Conservation (phyloP, 2,113 vertebrate genomes). For the Gymnocephalus cernua region DNA sequence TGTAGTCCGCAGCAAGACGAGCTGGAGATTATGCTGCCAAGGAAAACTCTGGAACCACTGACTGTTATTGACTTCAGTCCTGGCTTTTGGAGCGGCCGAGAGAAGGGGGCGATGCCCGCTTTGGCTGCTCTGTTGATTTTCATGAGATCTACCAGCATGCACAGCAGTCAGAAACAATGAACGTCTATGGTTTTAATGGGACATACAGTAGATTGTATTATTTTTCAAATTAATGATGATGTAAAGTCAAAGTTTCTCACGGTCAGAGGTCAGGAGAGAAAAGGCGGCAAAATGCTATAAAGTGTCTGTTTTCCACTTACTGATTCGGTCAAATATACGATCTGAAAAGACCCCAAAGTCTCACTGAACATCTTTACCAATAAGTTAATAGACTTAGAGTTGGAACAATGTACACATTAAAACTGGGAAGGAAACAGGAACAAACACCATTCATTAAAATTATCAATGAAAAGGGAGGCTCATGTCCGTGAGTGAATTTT, state of each 20-base stretch:
- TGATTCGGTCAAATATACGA: neutral
- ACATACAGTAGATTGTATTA: constrained; percentile 6
- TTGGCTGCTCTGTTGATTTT: constrained; percentile 41
- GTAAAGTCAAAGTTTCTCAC: neutral
- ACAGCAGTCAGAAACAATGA: constrained; percentile 40
- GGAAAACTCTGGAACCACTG: constrained; percentile 66
- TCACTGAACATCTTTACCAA: neutral
- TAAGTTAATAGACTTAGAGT: neutral
- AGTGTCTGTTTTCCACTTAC: neutral
- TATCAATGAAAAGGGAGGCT: constrained; percentile 59
- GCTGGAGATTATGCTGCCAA: constrained; percentile 68
- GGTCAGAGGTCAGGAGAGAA: neutral
- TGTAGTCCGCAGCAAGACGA: constrained; percentile 62
- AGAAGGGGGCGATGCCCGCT: constrained; percentile 28
- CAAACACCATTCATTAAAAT: constrained; percentile 57
- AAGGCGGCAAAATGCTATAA: neutral
- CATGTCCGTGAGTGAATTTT: constrained; percentile 56
- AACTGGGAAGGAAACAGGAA: constrained; percentile 31
- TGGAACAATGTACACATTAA: constrained; percentile 9
- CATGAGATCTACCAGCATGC: constrained; percentile 35
- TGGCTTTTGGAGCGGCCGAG: constrained; percentile 42
- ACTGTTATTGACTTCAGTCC: constrained; percentile 58
- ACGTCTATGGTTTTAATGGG: constrained; percentile 13
- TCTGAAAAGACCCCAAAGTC: neutral
- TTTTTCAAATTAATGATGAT: constrained; percentile 6